These are phyloP conservation scores for Mythimna impura DNA, from an alignment of 2,888 invertebrate genomes.

Conservation along the genomic window DNA sequence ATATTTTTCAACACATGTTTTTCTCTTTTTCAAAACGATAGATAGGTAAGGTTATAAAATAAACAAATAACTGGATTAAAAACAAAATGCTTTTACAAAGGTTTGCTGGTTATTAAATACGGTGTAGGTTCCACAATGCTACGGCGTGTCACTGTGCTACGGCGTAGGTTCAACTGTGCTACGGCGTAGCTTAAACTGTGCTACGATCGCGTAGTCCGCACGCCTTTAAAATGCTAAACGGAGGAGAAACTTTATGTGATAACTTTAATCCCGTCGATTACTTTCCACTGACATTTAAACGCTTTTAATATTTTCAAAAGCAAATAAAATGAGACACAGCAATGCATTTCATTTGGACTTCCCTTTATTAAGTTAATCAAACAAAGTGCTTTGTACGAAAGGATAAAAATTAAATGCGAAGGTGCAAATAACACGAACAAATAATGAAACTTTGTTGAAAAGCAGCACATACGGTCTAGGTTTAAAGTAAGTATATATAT, in stretches of 20 bases:
- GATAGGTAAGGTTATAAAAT: background rate
- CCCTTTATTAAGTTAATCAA: background rate
- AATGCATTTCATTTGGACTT: background rate
- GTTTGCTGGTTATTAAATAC: slow-evolving; percentile 18
- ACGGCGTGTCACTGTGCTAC: too few species aligned
- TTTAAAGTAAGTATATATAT: background rate
- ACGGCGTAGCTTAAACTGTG: slow-evolving; percentile 33
- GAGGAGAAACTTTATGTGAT: background rate
- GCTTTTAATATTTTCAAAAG: background rate
- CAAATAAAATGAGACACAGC: background rate
- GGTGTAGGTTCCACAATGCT: slow-evolving; percentile 21
- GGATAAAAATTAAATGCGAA: background rate
- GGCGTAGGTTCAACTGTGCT: slow-evolving; percentile 16
- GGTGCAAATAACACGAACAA: background rate
- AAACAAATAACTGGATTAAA: background rate
- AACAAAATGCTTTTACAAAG: background rate
- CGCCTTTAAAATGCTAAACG: background rate
- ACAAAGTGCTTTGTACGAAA: background rate
- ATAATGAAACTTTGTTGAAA: background rate
- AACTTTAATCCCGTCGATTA: background rate
- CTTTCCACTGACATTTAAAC: background rate
- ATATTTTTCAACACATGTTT: too few species aligned
- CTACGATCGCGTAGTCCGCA: background rate
- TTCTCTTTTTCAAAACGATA: too few species aligned
- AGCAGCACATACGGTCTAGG: background rate